Conservation (phyloP, 2,888 invertebrate genomes). For the Notodonta ziczac region DNA sequence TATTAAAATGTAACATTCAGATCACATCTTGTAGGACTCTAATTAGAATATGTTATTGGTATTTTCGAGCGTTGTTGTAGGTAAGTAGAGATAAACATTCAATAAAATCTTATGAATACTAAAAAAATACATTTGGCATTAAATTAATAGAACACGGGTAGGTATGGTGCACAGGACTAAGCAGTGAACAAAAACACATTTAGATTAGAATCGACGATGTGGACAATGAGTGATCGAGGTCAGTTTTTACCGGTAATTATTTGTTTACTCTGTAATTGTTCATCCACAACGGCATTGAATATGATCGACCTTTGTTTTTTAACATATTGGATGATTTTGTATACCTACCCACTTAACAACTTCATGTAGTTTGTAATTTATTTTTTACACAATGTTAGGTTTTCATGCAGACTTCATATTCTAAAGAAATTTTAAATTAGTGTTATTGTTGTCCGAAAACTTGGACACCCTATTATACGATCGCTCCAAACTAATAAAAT, state of each 20-base stretch:
- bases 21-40: constrained; percentile 43
- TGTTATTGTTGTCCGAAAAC: background rate
- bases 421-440: background rate
- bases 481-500: too few relatives aligned
- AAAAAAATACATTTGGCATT: constrained; percentile 11
- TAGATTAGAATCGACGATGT: constrained; percentile 37
- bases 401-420: background rate
- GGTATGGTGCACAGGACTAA: constrained; percentile 10
- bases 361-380: constrained; percentile 6
- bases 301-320: constrained; percentile 66
- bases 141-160: constrained; percentile 2
- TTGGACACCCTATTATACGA: background rate
- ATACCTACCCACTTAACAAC: constrained; percentile 24
- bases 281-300: constrained; percentile 76
- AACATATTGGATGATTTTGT: constrained; percentile 24
- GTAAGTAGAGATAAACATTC: background rate
- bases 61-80: constrained; percentile 1
- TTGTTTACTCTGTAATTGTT: constrained; percentile 63
- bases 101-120: constrained; percentile 6
- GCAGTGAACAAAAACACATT: constrained; percentile 39
- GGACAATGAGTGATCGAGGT: constrained; percentile 73
- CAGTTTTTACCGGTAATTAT: constrained; percentile 66
- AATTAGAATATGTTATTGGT: constrained; percentile 32
- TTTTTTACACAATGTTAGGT: background rate
- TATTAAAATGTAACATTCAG: constrained; percentile 35